phyloP scores from a whole-genome alignment of 2,888 invertebrate species.

The Tachina grossa region DNA sequence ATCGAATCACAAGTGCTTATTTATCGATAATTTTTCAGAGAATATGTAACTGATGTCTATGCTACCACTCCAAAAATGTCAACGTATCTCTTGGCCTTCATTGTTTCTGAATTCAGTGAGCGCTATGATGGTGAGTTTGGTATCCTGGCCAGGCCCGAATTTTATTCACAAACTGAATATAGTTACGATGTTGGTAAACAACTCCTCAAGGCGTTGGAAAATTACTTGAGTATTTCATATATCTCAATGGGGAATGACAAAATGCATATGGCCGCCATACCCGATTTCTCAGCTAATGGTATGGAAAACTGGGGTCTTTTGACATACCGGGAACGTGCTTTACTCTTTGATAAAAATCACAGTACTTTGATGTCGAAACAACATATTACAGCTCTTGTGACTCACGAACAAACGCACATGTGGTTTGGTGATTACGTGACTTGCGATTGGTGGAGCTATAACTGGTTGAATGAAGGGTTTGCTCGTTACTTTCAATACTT shows the following conservation, averaged over 20 bases:
- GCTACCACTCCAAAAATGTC: conserved; percentile 87
- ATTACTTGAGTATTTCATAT: conserved; percentile 85
- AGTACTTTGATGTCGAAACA: conserved; percentile 86
- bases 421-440: conserved; percentile 87
- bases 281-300: conserved; percentile 92
- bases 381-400: conserved; percentile 85
- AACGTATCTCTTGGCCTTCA: conserved; percentile 91
- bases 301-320: conserved; percentile 97
- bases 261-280: conserved; percentile 92
- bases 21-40: conserved; percentile 50
- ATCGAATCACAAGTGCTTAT: too few relatives aligned
- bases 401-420: conserved; percentile 85
- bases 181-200: conserved; percentile 86
- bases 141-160: conserved; percentile 88
- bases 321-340: conserved; percentile 89
- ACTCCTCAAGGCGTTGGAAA: conserved; percentile 84
- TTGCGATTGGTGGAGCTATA: conserved; percentile 84
- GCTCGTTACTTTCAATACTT: conserved; percentile 89
- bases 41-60: conserved; percentile 76
- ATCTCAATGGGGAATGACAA: conserved; percentile 86
- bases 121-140: conserved; percentile 78
- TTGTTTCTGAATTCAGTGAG: conserved; percentile 86
- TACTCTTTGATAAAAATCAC: conserved; percentile 86
- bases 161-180: conserved; percentile 87
- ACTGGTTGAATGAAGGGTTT: conserved; percentile 87